These are phyloP conservation scores for Drosophila pandora DNA, from an alignment of 1,140 invertebrate genomes.

Conservation along the genomic window DNA sequence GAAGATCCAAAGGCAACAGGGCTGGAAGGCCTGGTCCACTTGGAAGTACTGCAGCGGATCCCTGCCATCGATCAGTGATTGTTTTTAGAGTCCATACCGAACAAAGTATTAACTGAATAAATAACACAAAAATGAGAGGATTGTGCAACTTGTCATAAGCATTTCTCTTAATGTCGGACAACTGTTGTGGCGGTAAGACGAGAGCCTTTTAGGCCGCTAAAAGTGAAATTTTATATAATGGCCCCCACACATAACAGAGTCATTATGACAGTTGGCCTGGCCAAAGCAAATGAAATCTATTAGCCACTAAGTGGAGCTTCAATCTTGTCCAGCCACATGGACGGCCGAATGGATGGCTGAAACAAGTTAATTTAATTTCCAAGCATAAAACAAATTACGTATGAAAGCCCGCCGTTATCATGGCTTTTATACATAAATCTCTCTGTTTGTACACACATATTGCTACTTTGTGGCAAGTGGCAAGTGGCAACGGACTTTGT, in stretches of 20 bases:
- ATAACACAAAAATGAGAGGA: slow-evolving; percentile 7
- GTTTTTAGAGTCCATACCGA: slow-evolving; percentile 15
- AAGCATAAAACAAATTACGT: slow-evolving; percentile 79
- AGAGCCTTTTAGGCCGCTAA: slow-evolving; percentile 60
- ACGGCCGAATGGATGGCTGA: slow-evolving; percentile 43
- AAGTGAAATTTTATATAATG: slow-evolving; percentile 80
- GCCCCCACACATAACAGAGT: slow-evolving; percentile 61
- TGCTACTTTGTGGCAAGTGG: slow-evolving; percentile 29
- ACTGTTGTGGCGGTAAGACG: slow-evolving; percentile 36
- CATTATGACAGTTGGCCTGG: slow-evolving; percentile 74
- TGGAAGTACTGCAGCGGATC: slow-evolving; percentile 66
- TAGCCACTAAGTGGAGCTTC: slow-evolving; percentile 37
- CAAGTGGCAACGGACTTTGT: slow-evolving; percentile 54
- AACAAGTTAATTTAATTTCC: slow-evolving; percentile 81
- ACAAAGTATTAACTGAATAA: slow-evolving; percentile 14
- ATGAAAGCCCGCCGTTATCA: slow-evolving; percentile 77
- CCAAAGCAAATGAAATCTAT: slow-evolving; percentile 73
- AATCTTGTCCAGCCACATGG: slow-evolving; percentile 39
- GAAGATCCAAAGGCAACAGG: slow-evolving; percentile 63
- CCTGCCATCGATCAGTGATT: slow-evolving; percentile 56
- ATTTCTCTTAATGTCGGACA: slow-evolving; percentile 51
- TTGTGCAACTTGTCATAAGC: slow-evolving; percentile 36
- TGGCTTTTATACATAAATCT: slow-evolving; percentile 42
- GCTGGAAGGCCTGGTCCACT: slow-evolving; percentile 72
- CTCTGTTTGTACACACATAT: slow-evolving; percentile 1